phyloP scores from a whole-genome alignment of 2,797 vertebrate genomes.

The Octomys mimax region DNA sequence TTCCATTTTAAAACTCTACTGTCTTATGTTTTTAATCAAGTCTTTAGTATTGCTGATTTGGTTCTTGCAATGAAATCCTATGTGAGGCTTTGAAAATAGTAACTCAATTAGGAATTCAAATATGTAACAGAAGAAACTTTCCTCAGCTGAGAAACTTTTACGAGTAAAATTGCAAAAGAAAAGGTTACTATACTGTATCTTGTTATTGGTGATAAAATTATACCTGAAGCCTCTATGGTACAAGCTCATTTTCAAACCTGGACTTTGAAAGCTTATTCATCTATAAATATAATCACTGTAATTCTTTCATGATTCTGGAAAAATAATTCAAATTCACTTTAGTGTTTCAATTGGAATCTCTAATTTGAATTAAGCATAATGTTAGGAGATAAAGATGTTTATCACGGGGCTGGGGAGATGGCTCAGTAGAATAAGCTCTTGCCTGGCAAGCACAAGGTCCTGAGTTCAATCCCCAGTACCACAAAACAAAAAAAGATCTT shows the following conservation, averaged over 20 bases:
- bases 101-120: conserved; percentile 14
- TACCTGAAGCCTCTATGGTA: conserved; percentile 8
- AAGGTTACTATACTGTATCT: conserved; percentile 5
- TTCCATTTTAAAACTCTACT: background rate
- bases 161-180: conserved; percentile 28
- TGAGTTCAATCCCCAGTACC: too few species aligned
- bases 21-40: background rate
- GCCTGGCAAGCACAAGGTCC: too few species aligned
- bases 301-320: background rate
- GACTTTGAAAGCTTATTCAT: background rate
- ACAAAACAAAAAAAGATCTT: background rate
- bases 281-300: background rate
- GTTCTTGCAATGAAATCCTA: conserved; percentile 63
- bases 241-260: background rate
- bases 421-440: too few species aligned
- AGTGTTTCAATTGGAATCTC: background rate
- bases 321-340: background rate
- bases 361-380: background rate
- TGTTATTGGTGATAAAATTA: conserved; percentile 32
- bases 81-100: background rate
- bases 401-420: background rate
- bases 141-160: conserved; percentile 14
- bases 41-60: background rate
- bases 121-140: background rate
- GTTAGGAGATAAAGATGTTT: conserved; percentile 36